These are phyloP conservation scores for Metopolophium dirhodum DNA, from an alignment of 1,140 invertebrate genomes.

Conservation along the genomic window DNA sequence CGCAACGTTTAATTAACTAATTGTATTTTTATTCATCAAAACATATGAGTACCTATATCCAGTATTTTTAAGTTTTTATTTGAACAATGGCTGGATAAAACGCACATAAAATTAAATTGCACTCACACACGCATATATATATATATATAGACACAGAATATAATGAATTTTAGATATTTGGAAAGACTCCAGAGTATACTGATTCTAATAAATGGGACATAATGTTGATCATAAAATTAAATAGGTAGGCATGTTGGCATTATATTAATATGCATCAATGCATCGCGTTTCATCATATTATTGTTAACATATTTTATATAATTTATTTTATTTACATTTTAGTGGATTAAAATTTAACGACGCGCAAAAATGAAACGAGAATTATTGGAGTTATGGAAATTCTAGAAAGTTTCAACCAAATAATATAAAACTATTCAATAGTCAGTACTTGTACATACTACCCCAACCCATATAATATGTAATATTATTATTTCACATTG, in stretches of 20 bases:
- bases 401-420: not conserved
- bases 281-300: not conserved
- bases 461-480: too few species aligned
- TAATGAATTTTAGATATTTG: not conserved
- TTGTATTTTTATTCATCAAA: not conserved
- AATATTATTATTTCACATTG: not conserved
- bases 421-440: not conserved
- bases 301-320: not conserved
- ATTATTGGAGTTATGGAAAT: not conserved
- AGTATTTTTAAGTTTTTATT: not conserved
- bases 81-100: not conserved
- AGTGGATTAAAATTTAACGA: not conserved
- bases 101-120: not conserved
- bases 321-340: not conserved
- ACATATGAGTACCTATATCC: not conserved
- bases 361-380: not conserved
- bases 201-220: not conserved
- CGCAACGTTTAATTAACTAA: not conserved
- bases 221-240: not conserved
- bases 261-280: not conserved
- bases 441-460: not conserved
- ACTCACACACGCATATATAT: not conserved
- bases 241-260: not conserved
- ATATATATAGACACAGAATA: not conserved
- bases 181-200: not conserved